Percentiles rank a stretch among this genome's conserved stretches.
Evolutionary conservation across 2,797 vertebrate genomes (phyloP).

Genomic region (Malurus leucopterus): DNA sequence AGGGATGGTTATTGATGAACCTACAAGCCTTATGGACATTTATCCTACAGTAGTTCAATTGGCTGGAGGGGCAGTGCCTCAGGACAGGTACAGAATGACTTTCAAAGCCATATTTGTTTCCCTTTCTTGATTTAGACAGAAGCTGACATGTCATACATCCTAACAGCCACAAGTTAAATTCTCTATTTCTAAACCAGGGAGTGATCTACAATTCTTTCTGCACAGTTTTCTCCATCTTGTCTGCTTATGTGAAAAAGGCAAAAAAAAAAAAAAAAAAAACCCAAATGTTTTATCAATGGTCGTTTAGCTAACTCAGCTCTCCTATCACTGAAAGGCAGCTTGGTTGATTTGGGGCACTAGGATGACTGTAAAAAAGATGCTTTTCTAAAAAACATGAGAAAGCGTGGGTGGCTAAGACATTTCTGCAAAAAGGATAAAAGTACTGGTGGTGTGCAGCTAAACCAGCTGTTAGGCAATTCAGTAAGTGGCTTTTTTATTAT

Average conservation of each 20-base stretch:
- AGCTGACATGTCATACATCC: background rate
- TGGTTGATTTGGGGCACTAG: background rate
- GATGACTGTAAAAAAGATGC: background rate
- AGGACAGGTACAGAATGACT: constrained; percentile 77
- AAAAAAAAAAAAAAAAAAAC: background rate
- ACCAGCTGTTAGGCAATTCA: background rate
- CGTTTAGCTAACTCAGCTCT: background rate
- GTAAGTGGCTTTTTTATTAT: background rate
- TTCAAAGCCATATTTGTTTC: background rate
- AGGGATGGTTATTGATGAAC: constrained; percentile 74
- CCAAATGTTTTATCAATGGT: background rate
- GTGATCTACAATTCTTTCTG: background rate
- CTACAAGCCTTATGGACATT: constrained; percentile 91
- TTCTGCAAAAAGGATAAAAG: background rate
- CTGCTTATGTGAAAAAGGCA: background rate
- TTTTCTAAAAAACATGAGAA: background rate
- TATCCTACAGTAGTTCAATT: constrained; percentile 83
- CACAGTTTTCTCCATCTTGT: background rate
- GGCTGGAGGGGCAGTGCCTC: constrained; percentile 73
- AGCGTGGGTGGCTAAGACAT: background rate
- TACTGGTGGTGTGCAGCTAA: background rate
- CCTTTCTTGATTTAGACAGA: background rate
- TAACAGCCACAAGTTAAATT: background rate
- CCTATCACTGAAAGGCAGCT: background rate
- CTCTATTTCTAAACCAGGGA: background rate